Evolutionary conservation across 2,113 vertebrate species (phyloP).

Genomic region (Labeo rohita): DNA sequence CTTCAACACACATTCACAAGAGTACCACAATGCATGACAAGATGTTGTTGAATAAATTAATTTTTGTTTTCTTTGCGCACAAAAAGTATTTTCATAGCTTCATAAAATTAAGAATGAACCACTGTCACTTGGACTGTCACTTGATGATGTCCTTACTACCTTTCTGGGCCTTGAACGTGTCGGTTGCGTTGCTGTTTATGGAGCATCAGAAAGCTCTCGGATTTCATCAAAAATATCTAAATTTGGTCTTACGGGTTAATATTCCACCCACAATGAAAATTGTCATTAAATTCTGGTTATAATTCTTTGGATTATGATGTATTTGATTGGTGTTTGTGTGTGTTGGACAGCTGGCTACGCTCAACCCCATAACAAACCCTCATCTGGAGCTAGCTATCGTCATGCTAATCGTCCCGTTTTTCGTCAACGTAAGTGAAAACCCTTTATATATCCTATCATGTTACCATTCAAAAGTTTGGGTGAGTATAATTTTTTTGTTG

Average conservation of each 20-base stretch:
- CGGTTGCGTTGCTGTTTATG: no score
- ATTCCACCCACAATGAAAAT: not conserved
- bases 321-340: constrained; percentile 48
- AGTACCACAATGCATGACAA: no score
- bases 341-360: constrained; percentile 84
- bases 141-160: no score
- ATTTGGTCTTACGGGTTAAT: not conserved
- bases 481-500: not conserved
- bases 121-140: no score
- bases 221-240: no score
- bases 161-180: no score
- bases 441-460: not conserved
- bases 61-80: no score
- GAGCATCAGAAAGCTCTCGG: no score
- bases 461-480: not conserved
- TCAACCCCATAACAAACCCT: constrained; percentile 91
- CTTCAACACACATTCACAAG: no score
- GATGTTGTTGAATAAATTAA: no score
- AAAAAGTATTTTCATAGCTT: no score
- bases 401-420: constrained; percentile 98
- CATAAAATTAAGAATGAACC: no score
- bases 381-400: constrained; percentile 94
- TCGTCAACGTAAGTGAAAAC: constrained; percentile 89
- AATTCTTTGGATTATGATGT: not conserved
- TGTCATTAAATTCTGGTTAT: not conserved